A percentile compares a stretch with the other conserved stretches of the same genome.
Evolutionary conservation across 2,797 vertebrate species (phyloP).

Genomic region (Acanthiza pusilla): DNA sequence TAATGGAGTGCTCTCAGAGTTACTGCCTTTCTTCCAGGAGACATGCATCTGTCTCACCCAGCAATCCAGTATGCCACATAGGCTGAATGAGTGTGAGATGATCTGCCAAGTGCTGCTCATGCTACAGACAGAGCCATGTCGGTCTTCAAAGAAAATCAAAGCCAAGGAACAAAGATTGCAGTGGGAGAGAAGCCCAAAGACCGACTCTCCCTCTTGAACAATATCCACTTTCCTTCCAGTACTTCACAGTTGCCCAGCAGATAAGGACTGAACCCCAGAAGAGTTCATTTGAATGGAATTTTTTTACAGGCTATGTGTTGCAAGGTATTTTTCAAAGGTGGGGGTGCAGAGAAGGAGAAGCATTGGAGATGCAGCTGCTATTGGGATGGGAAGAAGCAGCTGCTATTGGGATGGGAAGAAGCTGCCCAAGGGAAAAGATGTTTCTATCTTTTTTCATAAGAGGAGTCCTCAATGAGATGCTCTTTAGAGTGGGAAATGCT

Average conservation of each 20-base stretch:
- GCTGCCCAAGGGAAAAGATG: neutral
- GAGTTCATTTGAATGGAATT: neutral
- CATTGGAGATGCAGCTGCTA: neutral
- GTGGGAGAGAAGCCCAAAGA: neutral
- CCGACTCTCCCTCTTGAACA: neutral
- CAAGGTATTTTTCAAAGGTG: neutral
- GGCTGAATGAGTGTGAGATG: neutral
- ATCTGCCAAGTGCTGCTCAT: neutral
- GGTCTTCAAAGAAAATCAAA: neutral
- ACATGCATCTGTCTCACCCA: neutral
- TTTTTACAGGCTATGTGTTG: neutral
- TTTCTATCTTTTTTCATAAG: neutral
- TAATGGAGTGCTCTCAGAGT: neutral
- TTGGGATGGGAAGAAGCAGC: neutral
- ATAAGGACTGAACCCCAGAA: neutral
- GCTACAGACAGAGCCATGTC: neutral
- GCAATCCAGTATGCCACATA: accelerated
- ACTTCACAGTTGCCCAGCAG: neutral
- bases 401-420: neutral
- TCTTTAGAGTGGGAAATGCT: neutral
- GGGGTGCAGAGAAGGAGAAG: neutral
- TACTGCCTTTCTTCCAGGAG: neutral
- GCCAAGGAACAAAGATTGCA: neutral
- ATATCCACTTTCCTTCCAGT: neutral
- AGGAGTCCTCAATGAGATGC: neutral